These are phyloP conservation scores for Thecophora atra DNA, from an alignment of 2,888 invertebrate genomes.

Conservation along the genomic window DNA sequence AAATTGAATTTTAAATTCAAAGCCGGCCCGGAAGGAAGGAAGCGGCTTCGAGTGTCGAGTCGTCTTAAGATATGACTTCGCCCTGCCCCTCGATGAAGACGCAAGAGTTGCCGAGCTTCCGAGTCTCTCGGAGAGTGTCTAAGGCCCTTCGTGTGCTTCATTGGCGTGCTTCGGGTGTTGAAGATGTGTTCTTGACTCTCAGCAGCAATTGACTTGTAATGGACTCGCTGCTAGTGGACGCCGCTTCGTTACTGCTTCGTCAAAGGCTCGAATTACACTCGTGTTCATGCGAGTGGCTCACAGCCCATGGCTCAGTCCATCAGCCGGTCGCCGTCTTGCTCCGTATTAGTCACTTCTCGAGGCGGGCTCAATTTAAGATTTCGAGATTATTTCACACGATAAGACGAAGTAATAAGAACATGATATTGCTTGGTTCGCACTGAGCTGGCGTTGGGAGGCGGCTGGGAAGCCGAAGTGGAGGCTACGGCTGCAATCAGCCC, in stretches of 20 bases:
- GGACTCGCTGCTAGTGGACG: no score
- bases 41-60: slow-evolving; percentile 1
- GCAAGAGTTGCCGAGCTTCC: neutral
- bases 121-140: neutral
- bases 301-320: slow-evolving; percentile 4
- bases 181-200: neutral
- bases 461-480: neutral
- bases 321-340: neutral
- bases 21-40: slow-evolving; percentile 37
- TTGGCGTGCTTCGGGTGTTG: neutral
- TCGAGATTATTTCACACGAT: slow-evolving; percentile 52
- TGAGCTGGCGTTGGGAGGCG: neutral
- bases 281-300: neutral
- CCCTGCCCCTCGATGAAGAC: no score
- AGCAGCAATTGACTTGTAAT: neutral
- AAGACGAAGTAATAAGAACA: slow-evolving; percentile 37
- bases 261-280: neutral
- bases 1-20: slow-evolving; percentile 35
- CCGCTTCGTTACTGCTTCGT: neutral
- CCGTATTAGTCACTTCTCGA: slow-evolving; percentile 1
- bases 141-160: neutral
- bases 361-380: slow-evolving; percentile 46
- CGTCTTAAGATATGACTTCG: neutral
- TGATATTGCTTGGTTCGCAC: neutral
- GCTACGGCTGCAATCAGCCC: neutral